These are phyloP conservation scores for Steinernema feltiae DNA, from an alignment of 1,140 invertebrate genomes.

Conservation along the genomic window DNA sequence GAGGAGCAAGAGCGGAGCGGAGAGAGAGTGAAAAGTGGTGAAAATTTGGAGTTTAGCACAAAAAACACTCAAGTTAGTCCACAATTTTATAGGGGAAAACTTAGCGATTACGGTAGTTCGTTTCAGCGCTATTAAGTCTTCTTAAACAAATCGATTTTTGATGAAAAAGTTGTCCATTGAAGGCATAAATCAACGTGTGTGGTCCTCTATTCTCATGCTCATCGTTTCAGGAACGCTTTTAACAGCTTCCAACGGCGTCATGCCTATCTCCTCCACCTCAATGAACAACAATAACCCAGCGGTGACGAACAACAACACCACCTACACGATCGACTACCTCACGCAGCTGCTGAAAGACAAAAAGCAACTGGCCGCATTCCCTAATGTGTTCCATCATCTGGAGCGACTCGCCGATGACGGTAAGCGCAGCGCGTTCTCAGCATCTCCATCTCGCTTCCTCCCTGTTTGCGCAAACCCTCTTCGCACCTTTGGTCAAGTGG, in stretches of 20 bases:
- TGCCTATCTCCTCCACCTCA: background rate
- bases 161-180: no score
- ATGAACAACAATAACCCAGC: constrained; percentile 11
- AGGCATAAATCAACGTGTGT: no score
- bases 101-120: no score
- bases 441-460: background rate
- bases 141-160: no score
- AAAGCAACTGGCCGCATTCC: constrained; percentile 96
- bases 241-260: background rate
- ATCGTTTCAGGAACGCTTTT: background rate
- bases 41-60: no score
- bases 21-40: no score
- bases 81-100: no score
- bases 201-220: background rate
- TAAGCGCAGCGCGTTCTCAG: constrained; percentile 65
- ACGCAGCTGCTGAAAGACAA: constrained; percentile 99
- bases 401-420: constrained; percentile 98
- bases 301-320: background rate
- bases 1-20: no score
- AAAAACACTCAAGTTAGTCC: no score
- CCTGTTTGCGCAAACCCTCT: background rate
- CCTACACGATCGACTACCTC: constrained; percentile 74
- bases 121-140: no score
- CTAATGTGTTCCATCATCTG: constrained; percentile 96
- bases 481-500: background rate